Percentiles rank a stretch among this genome's conserved stretches.
phyloP scores from a whole-genome alignment of 2,113 vertebrate species.

The Indicator indicator region DNA sequence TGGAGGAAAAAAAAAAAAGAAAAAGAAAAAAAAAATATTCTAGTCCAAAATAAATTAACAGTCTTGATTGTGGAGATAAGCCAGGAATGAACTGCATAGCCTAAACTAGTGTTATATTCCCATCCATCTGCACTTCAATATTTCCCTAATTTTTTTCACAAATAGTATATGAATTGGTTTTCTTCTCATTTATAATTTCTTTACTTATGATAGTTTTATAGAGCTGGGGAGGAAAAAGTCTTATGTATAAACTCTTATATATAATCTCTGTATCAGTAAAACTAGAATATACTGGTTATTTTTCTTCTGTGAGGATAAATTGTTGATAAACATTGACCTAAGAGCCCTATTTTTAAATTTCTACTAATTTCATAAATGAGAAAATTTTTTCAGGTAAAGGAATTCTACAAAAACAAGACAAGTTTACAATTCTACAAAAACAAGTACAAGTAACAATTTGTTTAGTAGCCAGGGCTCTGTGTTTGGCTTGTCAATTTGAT shows the following conservation, averaged over 20 bases:
- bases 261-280: background rate
- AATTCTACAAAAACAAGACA: background rate
- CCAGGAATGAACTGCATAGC: background rate
- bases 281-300: background rate
- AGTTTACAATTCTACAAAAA: too few species aligned
- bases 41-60: background rate
- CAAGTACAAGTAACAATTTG: background rate
- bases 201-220: background rate
- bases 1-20: background rate
- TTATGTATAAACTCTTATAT: too few species aligned
- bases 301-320: constrained; percentile 23
- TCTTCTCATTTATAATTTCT: background rate
- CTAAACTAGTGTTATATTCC: background rate
- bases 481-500: background rate
- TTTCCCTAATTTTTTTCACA: background rate
- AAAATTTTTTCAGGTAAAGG: background rate
- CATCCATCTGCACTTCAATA: background rate
- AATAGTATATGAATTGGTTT: background rate
- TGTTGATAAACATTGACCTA: constrained; percentile 2
- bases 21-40: background rate
- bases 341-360: constrained; percentile 32
- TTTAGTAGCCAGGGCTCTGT: background rate
- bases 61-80: background rate
- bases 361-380: background rate
- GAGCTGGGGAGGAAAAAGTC: background rate